phyloP scores from a whole-genome alignment of 2,113 vertebrate genomes.

The Felis chaus region DNA sequence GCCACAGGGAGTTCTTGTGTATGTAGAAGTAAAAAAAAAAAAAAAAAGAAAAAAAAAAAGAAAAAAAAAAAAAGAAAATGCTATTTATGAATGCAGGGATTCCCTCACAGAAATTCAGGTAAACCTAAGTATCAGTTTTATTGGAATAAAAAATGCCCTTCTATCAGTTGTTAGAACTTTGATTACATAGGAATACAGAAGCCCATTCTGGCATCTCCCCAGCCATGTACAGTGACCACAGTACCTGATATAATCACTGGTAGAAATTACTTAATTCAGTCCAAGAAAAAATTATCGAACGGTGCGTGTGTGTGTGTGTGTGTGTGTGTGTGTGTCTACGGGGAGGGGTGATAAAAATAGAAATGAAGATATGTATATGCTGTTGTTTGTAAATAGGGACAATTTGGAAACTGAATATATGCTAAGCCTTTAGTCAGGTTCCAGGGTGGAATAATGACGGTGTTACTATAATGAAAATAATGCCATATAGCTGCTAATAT shows the following conservation, averaged over 20 bases:
- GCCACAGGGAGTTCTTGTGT: neutral
- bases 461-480: conserved; percentile 30
- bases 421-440: neutral
- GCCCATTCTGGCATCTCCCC: neutral
- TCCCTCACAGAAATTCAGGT: neutral
- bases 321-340: neutral
- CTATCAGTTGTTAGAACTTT: neutral
- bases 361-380: neutral
- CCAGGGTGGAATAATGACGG: neutral
- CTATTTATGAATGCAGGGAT: neutral
- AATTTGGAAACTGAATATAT: conserved; percentile 25
- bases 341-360: neutral
- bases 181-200: neutral
- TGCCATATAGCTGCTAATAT: neutral
- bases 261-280: neutral
- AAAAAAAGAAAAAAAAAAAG: neutral
- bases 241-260: neutral
- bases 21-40: conserved; percentile 18
- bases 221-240: neutral
- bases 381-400: neutral
- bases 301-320: neutral
- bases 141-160: neutral
- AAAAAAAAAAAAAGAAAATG: conserved; percentile 41
- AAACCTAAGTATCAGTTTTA: conserved; percentile 17
- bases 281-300: neutral